Evolutionary conservation across 2,113 vertebrate species (phyloP).

Genomic region (Dicerorhinus sumatrensis): DNA sequence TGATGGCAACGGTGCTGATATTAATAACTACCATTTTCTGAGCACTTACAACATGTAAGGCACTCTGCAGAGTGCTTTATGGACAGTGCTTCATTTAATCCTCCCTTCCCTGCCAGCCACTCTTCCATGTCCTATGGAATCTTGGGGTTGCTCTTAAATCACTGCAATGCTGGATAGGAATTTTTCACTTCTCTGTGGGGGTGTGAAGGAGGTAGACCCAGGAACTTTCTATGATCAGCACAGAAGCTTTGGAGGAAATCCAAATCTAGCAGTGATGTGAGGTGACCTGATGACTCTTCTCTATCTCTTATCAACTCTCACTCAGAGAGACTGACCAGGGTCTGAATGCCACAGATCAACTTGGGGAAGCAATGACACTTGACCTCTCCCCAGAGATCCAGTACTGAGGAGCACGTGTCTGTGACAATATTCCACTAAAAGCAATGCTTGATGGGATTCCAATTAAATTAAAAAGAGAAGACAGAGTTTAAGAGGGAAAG

Average conservation of each 20-base stretch:
- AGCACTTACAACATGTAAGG: not conserved
- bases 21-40: not conserved
- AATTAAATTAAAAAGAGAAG: not conserved
- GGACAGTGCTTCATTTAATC: fast-evolving
- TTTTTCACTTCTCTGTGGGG: not conserved
- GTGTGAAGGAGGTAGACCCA: not conserved
- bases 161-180: too few relatives aligned
- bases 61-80: not conserved
- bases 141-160: not conserved
- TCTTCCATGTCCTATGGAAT: not conserved
- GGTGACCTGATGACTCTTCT: not conserved
- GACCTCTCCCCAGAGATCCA: not conserved
- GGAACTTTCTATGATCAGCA: not conserved
- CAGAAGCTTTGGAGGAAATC: not conserved
- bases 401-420: not conserved
- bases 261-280: not conserved
- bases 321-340: not conserved
- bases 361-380: not conserved
- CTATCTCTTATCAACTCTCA: not conserved
- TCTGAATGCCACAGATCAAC: not conserved
- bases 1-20: fast-evolving
- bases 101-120: not conserved
- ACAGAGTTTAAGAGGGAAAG: not conserved
- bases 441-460: not conserved
- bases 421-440: not conserved